Base-by-base conservation (phyloP, 2,113 vertebrate species). In the Phocoena sinus region DNA sequence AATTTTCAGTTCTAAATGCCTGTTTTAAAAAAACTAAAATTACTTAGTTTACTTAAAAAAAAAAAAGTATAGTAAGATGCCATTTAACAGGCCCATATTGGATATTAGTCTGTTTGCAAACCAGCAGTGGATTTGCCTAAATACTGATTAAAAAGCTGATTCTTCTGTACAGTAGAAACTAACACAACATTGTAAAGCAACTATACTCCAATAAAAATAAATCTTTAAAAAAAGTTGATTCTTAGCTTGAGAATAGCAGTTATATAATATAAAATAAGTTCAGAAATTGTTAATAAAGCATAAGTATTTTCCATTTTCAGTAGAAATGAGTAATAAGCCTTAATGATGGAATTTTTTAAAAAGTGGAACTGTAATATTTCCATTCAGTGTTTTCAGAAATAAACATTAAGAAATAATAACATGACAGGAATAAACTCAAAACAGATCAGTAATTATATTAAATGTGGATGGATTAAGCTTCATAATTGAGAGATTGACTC, bases 281-380 rank as follows among this genome's bases (percentile, higher is more conserved):
- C 50, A 94, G 80, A 83, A 84, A 62, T 93, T 70, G n/a, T 82
- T 86, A 74, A 28, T 96, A 94, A 96, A 97, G 26, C 36, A 13
- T 87, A 94, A 76, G 31, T 63, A 83, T 89, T 86, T 95, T 96
- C 23, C 53, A 79, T 97, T 96, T 97, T 95, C 70, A 96, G 82
- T 28, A 96, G 74, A 96, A 91, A 94, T 89, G 50, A 84, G 47
- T 63, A 89, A 67, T 83, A 96, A 88, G 56, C 65, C 9, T 94
- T 95, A 89, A 68, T 96, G 50, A 73, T 85, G 17, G 20, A 38
- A 56, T n/a, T 90, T 77, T 95, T 63, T 0, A 1, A 68, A 93
- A 96, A 94, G 7, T 92, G 33, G n/a, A 56, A 79, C 36, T 86
- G 21, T 89, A 97, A 53, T 89, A 93, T 96, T 95, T 97, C 26